Conservation (phyloP, 2,113 vertebrate genomes). For the Falco punctatus region DNA sequence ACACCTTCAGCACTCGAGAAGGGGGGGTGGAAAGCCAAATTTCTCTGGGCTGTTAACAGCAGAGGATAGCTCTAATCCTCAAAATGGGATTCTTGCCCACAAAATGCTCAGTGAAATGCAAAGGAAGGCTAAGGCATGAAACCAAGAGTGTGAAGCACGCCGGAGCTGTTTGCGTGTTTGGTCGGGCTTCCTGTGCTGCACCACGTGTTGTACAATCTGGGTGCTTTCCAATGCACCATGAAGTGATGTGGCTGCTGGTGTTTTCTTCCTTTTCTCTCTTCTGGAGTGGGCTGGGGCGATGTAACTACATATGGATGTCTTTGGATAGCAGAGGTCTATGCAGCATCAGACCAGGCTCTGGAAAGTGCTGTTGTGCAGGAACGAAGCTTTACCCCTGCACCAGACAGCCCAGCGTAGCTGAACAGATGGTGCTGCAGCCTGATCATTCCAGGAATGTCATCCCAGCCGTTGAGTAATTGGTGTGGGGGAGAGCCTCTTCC, state of each 20-base stretch:
- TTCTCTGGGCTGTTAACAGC: background rate
- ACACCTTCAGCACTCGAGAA: background rate
- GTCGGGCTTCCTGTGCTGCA: background rate
- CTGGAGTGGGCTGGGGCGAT: background rate
- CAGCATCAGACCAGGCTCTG: background rate
- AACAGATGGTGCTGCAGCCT: background rate
- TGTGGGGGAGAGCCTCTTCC: background rate
- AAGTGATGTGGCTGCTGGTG: background rate
- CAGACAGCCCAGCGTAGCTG: background rate
- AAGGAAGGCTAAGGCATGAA: rapidly evolving
- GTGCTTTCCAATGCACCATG: background rate
- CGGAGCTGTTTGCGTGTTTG: no score
- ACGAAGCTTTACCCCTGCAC: background rate
- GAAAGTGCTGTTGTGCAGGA: rapidly evolving
- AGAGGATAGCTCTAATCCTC: background rate
- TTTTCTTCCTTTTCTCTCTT: background rate
- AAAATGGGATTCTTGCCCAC: background rate
- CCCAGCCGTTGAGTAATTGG: background rate
- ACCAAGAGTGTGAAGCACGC: rapidly evolving
- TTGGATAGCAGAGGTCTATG: background rate
- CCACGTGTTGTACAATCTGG: background rate
- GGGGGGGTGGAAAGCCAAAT: background rate
- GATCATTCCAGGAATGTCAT: background rate
- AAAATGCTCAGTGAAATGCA: background rate
- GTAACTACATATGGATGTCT: rapidly evolving